Base-by-base conservation (phyloP, 2,888 invertebrate species). In the Pyrgus malvae region DNA sequence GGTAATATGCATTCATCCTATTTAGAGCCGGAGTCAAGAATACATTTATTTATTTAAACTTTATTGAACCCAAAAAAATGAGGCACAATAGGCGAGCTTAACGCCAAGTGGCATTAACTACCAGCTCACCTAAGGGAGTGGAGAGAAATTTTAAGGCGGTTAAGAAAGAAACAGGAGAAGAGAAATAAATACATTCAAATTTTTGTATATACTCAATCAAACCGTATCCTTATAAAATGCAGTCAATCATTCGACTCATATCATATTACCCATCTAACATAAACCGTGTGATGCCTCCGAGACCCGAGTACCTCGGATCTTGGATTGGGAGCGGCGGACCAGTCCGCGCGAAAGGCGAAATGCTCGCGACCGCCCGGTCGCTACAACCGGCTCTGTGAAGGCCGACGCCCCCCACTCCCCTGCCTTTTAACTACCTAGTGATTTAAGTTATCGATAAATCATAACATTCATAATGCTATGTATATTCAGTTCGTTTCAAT, bases 341-440 rank as follows among this genome's bases (percentile, higher is more conserved):
- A 80, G 81, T 78, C 77, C 70, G 81, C 71, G 74, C 86, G 89
- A 89, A 88, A 89, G 89, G 89, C 88, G 84, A 86, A 88, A 82
- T 82, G 81, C 76, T 79, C 74, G 80, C 80, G 80, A 76, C 77
- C 77, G 74, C 76, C 77, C 76, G 76, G 76, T 78, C 76, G 76
- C 74, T 67, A 80, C 83, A 53, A 90, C 90, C 90, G 90, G 90
- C 85, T 90, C 74, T 67, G 82, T 80, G 89, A 90, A 90, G 89
- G 90, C 88, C 90, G 85, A 65, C 78, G 73, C 81, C 80, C 80
- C 83, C 76, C 78, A 77, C 81, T 74, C 78, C 68, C 58, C 70
- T 69, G 62, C 75, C 72, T 73, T 74, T 76, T 75, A 27, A 44
- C 8, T 51, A 12, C 16, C 29, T 53, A 81, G 84, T 75, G 82